A percentile compares a stretch with the other conserved stretches of the same genome.
These are phyloP conservation scores for Vireo altiloquus DNA, from an alignment of 2,113 vertebrate genomes.

Conservation along the genomic window DNA sequence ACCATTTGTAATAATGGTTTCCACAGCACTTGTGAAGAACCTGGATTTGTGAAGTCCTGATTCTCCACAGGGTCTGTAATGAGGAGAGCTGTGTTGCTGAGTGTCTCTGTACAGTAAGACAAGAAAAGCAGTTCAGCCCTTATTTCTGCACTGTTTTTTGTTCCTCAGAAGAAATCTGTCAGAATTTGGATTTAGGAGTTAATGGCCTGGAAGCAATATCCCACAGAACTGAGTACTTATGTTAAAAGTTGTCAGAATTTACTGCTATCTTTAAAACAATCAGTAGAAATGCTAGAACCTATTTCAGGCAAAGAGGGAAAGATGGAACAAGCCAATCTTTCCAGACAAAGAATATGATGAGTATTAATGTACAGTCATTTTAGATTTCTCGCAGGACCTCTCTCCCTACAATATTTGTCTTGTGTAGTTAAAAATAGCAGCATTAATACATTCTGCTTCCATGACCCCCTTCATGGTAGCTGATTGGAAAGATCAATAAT, in stretches of 20 bases:
- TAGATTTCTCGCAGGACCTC: neutral
- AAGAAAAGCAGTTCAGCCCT: neutral
- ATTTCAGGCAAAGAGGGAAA: neutral
- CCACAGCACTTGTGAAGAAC: neutral
- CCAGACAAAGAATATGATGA: neutral
- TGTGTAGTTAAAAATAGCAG: neutral
- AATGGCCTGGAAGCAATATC: neutral
- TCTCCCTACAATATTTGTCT: neutral
- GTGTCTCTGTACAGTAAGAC: neutral
- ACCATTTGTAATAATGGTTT: neutral
- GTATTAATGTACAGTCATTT: neutral
- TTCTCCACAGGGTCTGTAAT: neutral
- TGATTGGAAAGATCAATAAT: neutral
- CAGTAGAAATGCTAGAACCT: neutral
- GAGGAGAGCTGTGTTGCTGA: neutral
- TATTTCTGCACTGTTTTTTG: neutral
- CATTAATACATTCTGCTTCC: neutral
- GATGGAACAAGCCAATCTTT: neutral
- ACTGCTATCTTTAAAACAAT: neutral
- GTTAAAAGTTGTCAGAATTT: neutral
- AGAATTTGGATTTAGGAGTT: neutral
- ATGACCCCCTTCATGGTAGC: neutral
- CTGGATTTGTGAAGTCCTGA: neutral
- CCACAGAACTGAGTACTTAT: neutral
- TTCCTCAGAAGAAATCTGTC: neutral